Percentiles rank a stretch among this genome's conserved stretches.
phyloP scores from a whole-genome alignment of 2,888 invertebrate species.

The Julus scanicus region DNA sequence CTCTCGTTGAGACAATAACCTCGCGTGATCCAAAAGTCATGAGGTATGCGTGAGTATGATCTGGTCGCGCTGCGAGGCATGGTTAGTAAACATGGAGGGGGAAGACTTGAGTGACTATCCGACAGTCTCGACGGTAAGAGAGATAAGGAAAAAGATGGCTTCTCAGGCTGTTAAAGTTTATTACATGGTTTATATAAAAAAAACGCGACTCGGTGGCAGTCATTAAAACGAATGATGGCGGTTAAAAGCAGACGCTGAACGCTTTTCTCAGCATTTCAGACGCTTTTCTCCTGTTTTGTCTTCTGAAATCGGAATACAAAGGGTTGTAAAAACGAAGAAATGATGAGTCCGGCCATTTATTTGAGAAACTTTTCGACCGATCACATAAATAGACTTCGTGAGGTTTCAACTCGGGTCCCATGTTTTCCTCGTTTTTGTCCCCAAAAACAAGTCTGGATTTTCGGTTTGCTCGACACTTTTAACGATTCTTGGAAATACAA shows the following conservation, averaged over 20 bases:
- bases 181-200: neutral
- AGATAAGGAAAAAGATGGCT: too few species aligned
- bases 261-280: neutral
- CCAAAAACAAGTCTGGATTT: constrained; percentile 22
- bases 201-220: neutral
- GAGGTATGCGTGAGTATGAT: too few species aligned
- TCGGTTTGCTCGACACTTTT: neutral
- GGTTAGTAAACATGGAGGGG: too few species aligned
- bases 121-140: too few species aligned
- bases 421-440: constrained; percentile 11
- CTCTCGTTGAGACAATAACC: too few species aligned
- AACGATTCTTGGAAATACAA: constrained; percentile 6
- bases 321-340: constrained; percentile 6
- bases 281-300: neutral
- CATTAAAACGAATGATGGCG: neutral
- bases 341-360: constrained; percentile 14
- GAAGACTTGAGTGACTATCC: too few species aligned
- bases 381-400: neutral
- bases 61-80: too few species aligned
- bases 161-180: too few species aligned
- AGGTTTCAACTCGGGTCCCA: neutral
- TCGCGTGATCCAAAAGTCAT: too few species aligned
- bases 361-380: constrained; percentile 7
- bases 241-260: neutral
- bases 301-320: neutral